Evolutionary conservation across 2,113 vertebrate genomes (phyloP), one percentile per base, ranked within the genome.

Genomic region (Nothobranchius furzeri): DNA sequence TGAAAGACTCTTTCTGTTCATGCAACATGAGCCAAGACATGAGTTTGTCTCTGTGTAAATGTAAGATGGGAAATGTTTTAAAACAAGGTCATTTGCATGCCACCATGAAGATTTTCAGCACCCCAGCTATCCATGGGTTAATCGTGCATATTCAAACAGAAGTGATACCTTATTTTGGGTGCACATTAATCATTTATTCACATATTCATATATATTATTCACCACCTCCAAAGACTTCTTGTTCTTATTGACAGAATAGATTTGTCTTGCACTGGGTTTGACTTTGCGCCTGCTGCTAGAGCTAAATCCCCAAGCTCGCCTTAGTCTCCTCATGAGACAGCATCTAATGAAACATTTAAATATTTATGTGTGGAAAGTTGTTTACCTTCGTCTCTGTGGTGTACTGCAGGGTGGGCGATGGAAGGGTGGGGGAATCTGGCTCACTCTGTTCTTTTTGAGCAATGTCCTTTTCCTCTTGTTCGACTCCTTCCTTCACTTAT

Each of bases 341-440:
- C 64, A 30, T 85, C 80, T 92, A 92, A 91, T 92, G 88, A 92
- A 90, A 87, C 83, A 86, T 82, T 91, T 77, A 90, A 90, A 92
- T 90, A 90, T 92, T 92, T 90, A 92, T 90, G 76, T 60, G 60
- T 60, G 64, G 65, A 81, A 90, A 82, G 78, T 80, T 87, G 83
- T 87, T 91, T 84, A 75, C 79, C 75, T 83, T 73, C 52, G 24
- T 60, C 56, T 82, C 77, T 73, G 12, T 62, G 70, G 57, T 81
- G 74, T 57, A 64, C 70, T 48, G 49, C 36, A 43, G 63, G 55
- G 20, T 52, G 56, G 74, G 49, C 5, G 4, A 30, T 52, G 37
- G 30, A 30, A 30, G 30, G 60, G n/a, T 48, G 67, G 46, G 40
- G 51, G 40, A 37, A 12, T 50, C 49, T 52, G 64, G 54, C 58